These are phyloP conservation scores for Hydrochoerus hydrochaeris DNA, from an alignment of 2,113 vertebrate genomes.

Conservation along the genomic window DNA sequence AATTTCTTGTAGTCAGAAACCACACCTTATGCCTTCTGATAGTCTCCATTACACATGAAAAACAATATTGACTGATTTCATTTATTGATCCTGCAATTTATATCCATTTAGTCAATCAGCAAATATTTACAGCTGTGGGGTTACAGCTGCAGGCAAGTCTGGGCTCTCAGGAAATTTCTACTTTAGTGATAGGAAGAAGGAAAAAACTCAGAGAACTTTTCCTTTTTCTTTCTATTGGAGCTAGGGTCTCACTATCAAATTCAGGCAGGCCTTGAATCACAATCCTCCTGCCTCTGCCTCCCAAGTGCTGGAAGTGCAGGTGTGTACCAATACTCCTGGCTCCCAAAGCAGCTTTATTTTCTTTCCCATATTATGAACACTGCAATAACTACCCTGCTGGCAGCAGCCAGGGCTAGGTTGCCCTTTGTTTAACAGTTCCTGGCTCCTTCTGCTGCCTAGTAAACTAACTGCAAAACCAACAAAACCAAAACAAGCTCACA, in stretches of 20 bases:
- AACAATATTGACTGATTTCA: slow-evolving; percentile 2
- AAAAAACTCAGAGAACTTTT: background rate
- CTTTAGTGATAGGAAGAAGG: background rate
- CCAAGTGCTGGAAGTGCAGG: background rate
- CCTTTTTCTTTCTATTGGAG: background rate
- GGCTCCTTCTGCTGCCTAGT: background rate
- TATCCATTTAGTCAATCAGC: slow-evolving; percentile 34
- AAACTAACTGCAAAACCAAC: background rate
- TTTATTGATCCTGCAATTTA: background rate
- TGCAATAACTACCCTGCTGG: background rate
- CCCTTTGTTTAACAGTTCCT: background rate
- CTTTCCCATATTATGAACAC: background rate
- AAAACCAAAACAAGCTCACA: background rate
- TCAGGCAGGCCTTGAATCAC: background rate
- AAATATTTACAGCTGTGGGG: background rate
- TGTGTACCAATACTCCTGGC: background rate
- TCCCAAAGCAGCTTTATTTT: background rate
- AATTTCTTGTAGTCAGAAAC: background rate
- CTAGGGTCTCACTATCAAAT: background rate
- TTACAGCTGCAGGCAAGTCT: background rate
- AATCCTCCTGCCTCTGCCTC: background rate
- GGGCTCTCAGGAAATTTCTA: background rate
- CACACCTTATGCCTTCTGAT: background rate
- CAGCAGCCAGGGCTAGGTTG: background rate
- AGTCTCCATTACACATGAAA: background rate